Evolutionary conservation across 92 coral and sea anemone species (phyloP).

Genomic region (Siderastrea siderea): DNA sequence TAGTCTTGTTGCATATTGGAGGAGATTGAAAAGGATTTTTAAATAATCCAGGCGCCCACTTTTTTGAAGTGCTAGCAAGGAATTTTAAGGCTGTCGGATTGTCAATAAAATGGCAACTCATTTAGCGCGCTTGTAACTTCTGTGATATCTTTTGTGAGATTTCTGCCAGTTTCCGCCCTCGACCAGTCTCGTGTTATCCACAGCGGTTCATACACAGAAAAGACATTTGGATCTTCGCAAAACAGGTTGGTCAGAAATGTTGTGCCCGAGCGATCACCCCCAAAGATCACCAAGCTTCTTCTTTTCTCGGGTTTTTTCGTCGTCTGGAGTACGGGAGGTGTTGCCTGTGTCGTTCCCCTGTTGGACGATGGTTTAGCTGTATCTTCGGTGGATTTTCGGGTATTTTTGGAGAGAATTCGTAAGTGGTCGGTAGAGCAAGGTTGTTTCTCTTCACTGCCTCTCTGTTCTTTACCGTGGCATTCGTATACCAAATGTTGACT

Average conservation of each 20-base stretch:
- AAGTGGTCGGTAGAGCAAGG: not conserved
- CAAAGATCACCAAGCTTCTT: conserved; percentile 58
- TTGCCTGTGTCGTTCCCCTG: not conserved
- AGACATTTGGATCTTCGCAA: conserved; percentile 33
- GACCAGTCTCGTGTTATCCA: conserved; percentile 41
- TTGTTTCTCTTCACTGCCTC: not conserved
- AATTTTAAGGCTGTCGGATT: conserved; percentile 23
- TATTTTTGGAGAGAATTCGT: not conserved
- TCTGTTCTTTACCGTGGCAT: too few species aligned
- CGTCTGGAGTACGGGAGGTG: not conserved
- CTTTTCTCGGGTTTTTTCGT: conserved; percentile 5
- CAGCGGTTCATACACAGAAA: conserved; percentile 59
- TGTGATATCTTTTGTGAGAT: conserved; percentile 2
- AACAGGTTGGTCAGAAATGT: conserved; percentile 55
- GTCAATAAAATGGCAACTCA: conserved; percentile 35
- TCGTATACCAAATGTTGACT: not conserved
- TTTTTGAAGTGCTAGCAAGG: not conserved
- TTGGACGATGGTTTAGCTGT: not conserved
- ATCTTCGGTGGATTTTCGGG: not conserved
- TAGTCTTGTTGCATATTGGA: conserved; percentile 52
- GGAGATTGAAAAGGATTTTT: conserved; percentile 40
- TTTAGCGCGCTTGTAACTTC: conserved; percentile 15
- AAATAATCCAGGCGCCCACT: conserved; percentile 51
- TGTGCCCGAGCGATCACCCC: conserved; percentile 60
- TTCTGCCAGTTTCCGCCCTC: not conserved